Conservation (phyloP, 2,113 vertebrate genomes). For the Lycaon pictus region DNA sequence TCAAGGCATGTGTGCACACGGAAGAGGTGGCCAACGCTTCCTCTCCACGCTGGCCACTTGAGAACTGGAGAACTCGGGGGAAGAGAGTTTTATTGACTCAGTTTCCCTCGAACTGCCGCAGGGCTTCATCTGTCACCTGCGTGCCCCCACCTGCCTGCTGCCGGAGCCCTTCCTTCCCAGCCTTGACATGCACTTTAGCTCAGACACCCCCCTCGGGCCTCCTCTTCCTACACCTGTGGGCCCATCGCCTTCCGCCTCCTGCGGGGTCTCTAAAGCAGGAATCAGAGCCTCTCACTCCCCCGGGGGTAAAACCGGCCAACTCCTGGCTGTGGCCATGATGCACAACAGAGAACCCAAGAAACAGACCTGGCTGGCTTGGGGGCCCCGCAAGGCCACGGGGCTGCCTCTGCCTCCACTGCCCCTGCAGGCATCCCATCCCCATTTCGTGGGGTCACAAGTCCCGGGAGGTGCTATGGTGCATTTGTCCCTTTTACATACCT, state of each 20-base stretch:
- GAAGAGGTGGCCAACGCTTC: neutral
- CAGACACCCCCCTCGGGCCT: neutral
- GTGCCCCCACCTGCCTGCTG: rapidly evolving
- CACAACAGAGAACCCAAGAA: neutral
- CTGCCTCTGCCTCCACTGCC: no score
- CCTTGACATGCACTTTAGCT: neutral
- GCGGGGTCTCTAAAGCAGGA: neutral
- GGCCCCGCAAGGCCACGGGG: neutral
- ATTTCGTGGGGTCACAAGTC: neutral
- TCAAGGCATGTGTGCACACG: rapidly evolving
- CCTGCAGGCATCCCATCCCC: neutral
- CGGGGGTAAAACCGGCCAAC: neutral
- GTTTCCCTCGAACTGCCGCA: neutral
- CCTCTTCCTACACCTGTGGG: neutral
- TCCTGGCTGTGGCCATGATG: neutral
- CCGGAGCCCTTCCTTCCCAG: neutral
- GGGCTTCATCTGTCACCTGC: neutral
- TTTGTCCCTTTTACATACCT: neutral
- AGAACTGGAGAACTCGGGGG: neutral
- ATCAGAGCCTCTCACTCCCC: neutral
- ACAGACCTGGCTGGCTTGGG: neutral
- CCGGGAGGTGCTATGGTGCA: neutral
- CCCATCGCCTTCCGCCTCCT: neutral
- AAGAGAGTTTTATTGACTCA: neutral
- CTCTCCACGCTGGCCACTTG: neutral